phyloP scores from a whole-genome alignment of 2,888 invertebrate genomes.

The Leucophora obtusa region DNA sequence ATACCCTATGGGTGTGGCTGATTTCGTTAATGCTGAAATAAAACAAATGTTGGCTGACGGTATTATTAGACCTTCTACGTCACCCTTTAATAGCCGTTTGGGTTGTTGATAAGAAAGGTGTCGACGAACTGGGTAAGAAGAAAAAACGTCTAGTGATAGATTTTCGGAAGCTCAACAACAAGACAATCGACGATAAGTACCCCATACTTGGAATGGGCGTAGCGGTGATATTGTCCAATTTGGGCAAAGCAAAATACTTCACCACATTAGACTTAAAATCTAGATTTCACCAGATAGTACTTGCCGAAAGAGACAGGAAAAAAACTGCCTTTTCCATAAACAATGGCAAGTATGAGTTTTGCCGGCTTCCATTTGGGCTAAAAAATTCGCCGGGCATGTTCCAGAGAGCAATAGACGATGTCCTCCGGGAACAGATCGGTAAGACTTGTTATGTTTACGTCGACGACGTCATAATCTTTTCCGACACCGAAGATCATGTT shows the following conservation, averaged over 20 bases:
- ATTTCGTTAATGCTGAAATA: too few species aligned
- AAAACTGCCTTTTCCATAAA: too few species aligned
- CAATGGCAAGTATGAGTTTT: slow-evolving; percentile 12
- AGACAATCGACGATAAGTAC: slow-evolving; percentile 45
- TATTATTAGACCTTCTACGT: slow-evolving; percentile 19
- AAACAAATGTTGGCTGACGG: too few species aligned
- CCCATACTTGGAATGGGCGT: slow-evolving; percentile 47
- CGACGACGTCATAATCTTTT: slow-evolving; percentile 25
- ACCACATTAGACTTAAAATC: not conserved
- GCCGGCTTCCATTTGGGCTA: slow-evolving; percentile 4
- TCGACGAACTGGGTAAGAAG: slow-evolving; percentile 42
- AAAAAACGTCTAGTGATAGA: too few species aligned
- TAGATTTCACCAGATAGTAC: slow-evolving; percentile 53
- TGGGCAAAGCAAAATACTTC: slow-evolving; percentile 42
- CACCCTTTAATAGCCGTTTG: slow-evolving; percentile 55
- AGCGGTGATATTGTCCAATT: too few species aligned
- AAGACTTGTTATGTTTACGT: too few species aligned
- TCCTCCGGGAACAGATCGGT: slow-evolving; percentile 20
- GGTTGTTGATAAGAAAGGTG: slow-evolving; percentile 56
- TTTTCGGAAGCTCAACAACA: slow-evolving; percentile 49
- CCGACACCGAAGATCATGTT: slow-evolving; percentile 14
- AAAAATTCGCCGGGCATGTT: slow-evolving; percentile 11
- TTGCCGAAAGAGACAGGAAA: slow-evolving; percentile 40
- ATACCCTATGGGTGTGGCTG: too few species aligned
- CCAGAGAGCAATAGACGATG: slow-evolving; percentile 28